These are phyloP conservation scores for Chloroceryle inda DNA, from an alignment of 2,797 vertebrate species.

Conservation along the genomic window DNA sequence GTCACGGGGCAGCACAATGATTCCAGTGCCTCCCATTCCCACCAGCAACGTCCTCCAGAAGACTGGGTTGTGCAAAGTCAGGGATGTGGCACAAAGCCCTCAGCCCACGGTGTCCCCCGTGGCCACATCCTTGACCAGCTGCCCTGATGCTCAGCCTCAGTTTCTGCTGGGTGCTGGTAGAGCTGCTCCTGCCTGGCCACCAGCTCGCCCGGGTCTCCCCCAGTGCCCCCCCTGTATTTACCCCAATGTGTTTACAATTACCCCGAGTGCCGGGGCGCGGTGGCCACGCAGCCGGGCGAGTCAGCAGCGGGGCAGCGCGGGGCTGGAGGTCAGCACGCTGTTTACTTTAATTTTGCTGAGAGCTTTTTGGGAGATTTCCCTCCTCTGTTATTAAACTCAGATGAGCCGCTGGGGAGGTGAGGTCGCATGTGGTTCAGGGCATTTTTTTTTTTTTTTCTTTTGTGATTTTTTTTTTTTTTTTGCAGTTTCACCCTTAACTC, in stretches of 20 bases:
- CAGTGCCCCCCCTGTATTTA: neutral
- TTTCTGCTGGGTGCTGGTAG: neutral
- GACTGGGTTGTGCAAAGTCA: rapidly evolving
- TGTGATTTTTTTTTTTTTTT: neutral
- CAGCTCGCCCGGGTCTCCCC: neutral
- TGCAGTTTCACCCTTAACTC: slow-evolving; percentile 54
- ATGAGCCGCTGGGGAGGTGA: slow-evolving; percentile 70
- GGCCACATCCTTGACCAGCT: neutral
- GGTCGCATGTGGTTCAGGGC: slow-evolving; percentile 68
- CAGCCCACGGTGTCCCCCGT: rapidly evolving
- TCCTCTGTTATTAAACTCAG: slow-evolving; percentile 76
- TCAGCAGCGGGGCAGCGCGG: slow-evolving; percentile 47
- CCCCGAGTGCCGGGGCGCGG: neutral
- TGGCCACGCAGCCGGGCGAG: slow-evolving; percentile 17
- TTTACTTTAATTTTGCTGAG: slow-evolving; percentile 78
- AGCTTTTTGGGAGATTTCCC: slow-evolving; percentile 76
- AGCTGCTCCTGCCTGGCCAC: neutral
- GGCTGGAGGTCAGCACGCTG: slow-evolving; percentile 65
- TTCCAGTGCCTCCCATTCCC: neutral
- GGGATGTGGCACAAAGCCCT: rapidly evolving
- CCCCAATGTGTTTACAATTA: slow-evolving; percentile 69
- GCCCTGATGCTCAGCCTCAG: rapidly evolving
- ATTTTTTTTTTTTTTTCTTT: neutral
- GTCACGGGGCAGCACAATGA: rapidly evolving
- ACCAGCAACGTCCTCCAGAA: rapidly evolving